A percentile compares a stretch with the other conserved stretches of the same genome.
These are phyloP conservation scores for Dipodomys ordii DNA, from an alignment of 2,113 vertebrate species.

Conservation along the genomic window DNA sequence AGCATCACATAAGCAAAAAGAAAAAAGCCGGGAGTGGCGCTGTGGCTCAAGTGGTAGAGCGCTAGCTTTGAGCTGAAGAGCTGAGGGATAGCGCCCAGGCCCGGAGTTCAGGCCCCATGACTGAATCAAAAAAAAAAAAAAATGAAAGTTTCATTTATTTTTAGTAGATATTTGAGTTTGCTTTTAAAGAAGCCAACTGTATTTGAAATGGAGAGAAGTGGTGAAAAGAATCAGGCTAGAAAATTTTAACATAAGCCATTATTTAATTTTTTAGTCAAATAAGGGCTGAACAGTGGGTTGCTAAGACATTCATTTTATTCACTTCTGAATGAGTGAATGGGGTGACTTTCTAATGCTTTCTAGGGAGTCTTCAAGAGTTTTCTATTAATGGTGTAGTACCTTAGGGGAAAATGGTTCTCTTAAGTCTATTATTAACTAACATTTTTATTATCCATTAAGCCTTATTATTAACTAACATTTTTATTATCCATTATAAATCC, in stretches of 20 bases:
- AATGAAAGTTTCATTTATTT: slow-evolving; percentile 23
- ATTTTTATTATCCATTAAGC: no score
- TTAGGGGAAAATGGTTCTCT: neutral
- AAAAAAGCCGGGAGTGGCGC: no score
- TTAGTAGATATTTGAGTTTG: neutral
- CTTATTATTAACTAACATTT: no score
- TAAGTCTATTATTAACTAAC: neutral
- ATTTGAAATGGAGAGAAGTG: slow-evolving; percentile 11
- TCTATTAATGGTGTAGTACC: neutral
- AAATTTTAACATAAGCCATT: neutral
- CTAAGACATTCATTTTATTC: slow-evolving; percentile 25
- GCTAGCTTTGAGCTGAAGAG: no score
- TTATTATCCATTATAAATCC: no score
- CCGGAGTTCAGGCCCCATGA: no score
- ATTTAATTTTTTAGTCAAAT: slow-evolving; percentile 17
- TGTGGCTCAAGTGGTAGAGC: no score
- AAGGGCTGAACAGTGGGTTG: neutral
- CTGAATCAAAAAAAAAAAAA: no score
- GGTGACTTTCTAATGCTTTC: neutral
- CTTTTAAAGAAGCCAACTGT: slow-evolving; percentile 5
- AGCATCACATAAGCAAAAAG: no score
- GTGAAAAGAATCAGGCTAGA: neutral
- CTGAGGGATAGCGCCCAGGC: no score
- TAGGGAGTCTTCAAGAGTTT: neutral
- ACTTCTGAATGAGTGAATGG: slow-evolving; percentile 12